Percentiles rank a stretch among this genome's conserved stretches.
Conservation (phyloP, 2,888 invertebrate species). For the Standfussiana lucernea region DNA sequence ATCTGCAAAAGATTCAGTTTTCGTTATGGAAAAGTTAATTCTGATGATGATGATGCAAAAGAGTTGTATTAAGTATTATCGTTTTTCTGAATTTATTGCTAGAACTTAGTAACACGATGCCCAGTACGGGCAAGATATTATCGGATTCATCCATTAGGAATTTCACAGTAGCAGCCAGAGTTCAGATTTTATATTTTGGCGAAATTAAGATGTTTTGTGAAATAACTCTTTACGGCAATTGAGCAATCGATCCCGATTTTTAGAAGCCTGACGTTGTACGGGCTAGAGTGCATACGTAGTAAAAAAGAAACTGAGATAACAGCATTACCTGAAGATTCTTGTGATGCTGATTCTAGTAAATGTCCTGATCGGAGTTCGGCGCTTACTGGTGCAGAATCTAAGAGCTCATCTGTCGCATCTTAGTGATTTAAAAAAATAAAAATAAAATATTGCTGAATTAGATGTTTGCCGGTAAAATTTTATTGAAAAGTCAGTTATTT, state of each 20-base stretch:
- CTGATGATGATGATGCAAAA: too few relatives aligned
- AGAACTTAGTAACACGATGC: not conserved
- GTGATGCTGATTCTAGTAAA: conserved; percentile 33
- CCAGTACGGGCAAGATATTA: not conserved
- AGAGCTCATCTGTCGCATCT: conserved; percentile 50
- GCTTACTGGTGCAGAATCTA: conserved; percentile 49
- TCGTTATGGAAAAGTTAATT: not conserved
- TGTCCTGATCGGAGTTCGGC: conserved; percentile 47
- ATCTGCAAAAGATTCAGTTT: conserved; percentile 28
- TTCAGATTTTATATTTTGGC: not conserved
- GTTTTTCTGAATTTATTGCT: not conserved
- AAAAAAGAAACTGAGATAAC: not conserved
- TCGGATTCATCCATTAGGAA: not conserved
- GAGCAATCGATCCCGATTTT: not conserved
- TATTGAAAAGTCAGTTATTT: not conserved
- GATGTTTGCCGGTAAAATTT: not conserved
- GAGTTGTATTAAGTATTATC: not conserved
- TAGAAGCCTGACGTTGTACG: not conserved
- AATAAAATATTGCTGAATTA: not conserved
- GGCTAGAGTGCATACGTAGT: not conserved
- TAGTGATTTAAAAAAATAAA: conserved; percentile 19
- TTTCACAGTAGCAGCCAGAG: too few relatives aligned
- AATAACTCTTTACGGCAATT: not conserved
- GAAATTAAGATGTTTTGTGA: not conserved
- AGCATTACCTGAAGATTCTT: conserved; percentile 52